Base-by-base conservation (phyloP, 2,113 vertebrate genomes). In the Equus quagga region DNA sequence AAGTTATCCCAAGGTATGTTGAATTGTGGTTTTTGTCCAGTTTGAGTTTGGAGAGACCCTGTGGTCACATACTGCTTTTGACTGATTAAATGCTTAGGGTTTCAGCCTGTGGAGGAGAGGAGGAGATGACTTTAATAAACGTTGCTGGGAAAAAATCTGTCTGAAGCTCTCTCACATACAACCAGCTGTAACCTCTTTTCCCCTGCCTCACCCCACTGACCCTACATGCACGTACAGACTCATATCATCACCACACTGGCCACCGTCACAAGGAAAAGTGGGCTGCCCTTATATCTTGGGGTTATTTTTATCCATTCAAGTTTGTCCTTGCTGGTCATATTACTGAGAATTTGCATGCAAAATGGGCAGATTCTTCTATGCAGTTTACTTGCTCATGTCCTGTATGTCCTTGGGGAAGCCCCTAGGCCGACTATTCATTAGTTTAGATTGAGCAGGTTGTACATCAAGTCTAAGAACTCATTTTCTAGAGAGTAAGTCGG, bases 361-460 rank as follows among this genome's bases (percentile, higher is more conserved):
- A 73, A 17, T n/a, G 3, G 24, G 23, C n/a, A 95, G 49, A 24
- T 95, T 72, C 19, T 84, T 86, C 97, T 93, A 65, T 82, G 31
- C 21, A 14, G 0, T 85, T 75, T 75, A 64, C 58, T 60, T 69
- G 23, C 11, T 69, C 8, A 28, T 94, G n/a, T 36, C 31, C 21
- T 95, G 0, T 9, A 36, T 51, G 64, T 78, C 49, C 11, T 58
- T 82, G 26, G 46, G 3, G 44, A 85, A 96, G 44, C 24, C 56
- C 31, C 51, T 67, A 28, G 41, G n/a, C 95, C 41, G 8, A 1
- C 12, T 92, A 9, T 33, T 86, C 67, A 67, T 5, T 89, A 93
- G 84, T 93, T 92, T 82, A 88, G 41, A 72, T 76, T 51, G 64
- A 92, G 23, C 41, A 89, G 33, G 24, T 94, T 82, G 33, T 75